These are phyloP conservation scores for Cotesia congregata DNA, from an alignment of 2,888 invertebrate species.

Conservation along the genomic window DNA sequence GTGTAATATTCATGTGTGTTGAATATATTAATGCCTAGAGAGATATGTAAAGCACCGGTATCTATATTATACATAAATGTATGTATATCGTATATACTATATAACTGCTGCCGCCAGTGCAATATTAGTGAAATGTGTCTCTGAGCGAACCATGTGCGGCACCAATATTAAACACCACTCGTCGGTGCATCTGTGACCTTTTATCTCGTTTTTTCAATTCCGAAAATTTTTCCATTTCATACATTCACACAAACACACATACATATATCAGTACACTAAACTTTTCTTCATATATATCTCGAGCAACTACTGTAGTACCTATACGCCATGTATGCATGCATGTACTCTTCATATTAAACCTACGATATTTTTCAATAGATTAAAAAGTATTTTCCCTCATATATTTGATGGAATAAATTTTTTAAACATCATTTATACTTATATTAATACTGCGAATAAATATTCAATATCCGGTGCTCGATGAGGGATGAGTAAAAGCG, in stretches of 20 bases:
- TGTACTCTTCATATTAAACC: background rate
- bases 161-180: constrained; percentile 68
- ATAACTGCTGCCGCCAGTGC: constrained; percentile 51
- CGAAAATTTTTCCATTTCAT: constrained; percentile 34
- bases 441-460: background rate
- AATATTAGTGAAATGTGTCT: constrained; percentile 69
- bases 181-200: constrained; percentile 62
- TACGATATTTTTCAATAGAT: background rate
- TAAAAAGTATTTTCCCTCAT: background rate
- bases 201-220: constrained; percentile 43
- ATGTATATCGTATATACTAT: background rate
- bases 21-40: constrained; percentile 69
- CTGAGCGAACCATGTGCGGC: constrained; percentile 65
- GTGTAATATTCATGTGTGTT: constrained; percentile 68
- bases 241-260: constrained; percentile 14
- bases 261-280: background rate
- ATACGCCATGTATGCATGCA: background rate
- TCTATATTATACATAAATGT: background rate
- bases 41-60: constrained; percentile 63
- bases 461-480: too few relatives aligned
- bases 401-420: background rate
- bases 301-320: background rate
- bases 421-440: background rate
- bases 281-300: background rate
- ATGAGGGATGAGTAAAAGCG: background rate